Evolutionary conservation across 2,888 invertebrate genomes (phyloP), one percentile per base, ranked within the genome.

Genomic region (Synergus laeviventris): DNA sequence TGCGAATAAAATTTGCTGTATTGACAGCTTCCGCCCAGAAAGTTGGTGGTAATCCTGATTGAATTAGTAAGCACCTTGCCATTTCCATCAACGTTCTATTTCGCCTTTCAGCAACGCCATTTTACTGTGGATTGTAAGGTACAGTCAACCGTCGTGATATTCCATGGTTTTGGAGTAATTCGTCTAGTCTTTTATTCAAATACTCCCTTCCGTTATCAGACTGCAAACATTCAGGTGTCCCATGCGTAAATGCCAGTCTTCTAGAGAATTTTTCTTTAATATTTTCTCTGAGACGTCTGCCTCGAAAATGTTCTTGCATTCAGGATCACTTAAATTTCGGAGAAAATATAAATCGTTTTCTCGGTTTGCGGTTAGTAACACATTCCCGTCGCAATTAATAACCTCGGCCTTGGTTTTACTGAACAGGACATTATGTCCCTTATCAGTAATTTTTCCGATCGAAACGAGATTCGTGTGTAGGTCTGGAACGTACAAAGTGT

Each of bases 391-490:
- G 12, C 42, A 24, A 21, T 81, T 62, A 1, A 74, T 31, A 7
- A 81, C 78, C 62, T 78, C 66, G 45, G 78, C 78, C 21, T 42
- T 75, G 12, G 42, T 70, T n/a, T 74, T 75, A n/a, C 49, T 73
- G 49, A 81, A 81, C 1, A 74, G 45, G 0, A 81, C 76, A 8
- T 21, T 45, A 16, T 49, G 61, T 31, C 74, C 74, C 4, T 1
- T 31, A 4, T 31, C 31, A 31, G 31, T 31, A 31, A 82, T 76
- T 56, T 79, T 81, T 1, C 60, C 70, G 7, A 82, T 78, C 8
- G 80, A 82, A 4, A 83, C 36, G 14, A 83, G 49, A 45, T 81
- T 83, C 11, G 77, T 76, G 3, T 81, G 74, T 1, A 54, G 54
- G 36, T 80, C 70, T 14, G 80, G 80, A 42, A 78, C 76, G 59